phyloP scores from a whole-genome alignment of 2,888 invertebrate genomes.

The Tenthredo amoena region DNA sequence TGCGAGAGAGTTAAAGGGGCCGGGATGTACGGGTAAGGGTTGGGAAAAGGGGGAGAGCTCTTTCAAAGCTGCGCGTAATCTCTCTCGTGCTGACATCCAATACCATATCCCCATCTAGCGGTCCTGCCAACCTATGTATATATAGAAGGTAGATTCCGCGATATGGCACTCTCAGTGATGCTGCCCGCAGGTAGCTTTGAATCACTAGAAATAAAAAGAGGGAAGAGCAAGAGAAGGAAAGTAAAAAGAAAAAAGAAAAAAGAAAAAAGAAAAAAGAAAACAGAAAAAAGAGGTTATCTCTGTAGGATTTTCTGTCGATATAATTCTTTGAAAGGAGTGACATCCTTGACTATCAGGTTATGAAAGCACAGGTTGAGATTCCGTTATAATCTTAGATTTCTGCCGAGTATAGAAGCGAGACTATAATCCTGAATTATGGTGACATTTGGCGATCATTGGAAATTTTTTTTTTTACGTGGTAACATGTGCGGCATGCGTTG shows the following conservation, averaged over 20 bases:
- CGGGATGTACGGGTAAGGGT: constrained; percentile 53
- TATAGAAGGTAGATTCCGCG: constrained; percentile 62
- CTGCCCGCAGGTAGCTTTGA: constrained; percentile 46
- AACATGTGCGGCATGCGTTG: background rate
- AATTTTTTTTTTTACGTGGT: background rate
- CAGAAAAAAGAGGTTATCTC: background rate
- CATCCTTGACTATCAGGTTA: background rate
- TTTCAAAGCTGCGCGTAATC: constrained; percentile 72
- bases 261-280: background rate
- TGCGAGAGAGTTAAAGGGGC: constrained; percentile 32
- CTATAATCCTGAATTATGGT: background rate
- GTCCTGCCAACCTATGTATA: constrained; percentile 62
- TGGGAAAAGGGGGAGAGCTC: constrained; percentile 60
- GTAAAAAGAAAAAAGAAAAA: background rate
- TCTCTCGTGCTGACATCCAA: constrained; percentile 73
- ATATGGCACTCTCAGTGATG: constrained; percentile 62
- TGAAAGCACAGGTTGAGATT: background rate
- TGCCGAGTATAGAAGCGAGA: background rate
- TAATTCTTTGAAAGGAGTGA: constrained; percentile 3
- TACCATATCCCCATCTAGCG: constrained; percentile 67
- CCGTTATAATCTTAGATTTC: background rate
- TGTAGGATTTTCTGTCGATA: constrained; percentile 9
- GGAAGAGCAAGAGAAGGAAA: too few relatives aligned
- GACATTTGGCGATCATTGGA: background rate
- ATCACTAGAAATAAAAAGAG: constrained; percentile 9